phyloP scores from a whole-genome alignment of 2,888 invertebrate genomes.

The Arge pagana region DNA sequence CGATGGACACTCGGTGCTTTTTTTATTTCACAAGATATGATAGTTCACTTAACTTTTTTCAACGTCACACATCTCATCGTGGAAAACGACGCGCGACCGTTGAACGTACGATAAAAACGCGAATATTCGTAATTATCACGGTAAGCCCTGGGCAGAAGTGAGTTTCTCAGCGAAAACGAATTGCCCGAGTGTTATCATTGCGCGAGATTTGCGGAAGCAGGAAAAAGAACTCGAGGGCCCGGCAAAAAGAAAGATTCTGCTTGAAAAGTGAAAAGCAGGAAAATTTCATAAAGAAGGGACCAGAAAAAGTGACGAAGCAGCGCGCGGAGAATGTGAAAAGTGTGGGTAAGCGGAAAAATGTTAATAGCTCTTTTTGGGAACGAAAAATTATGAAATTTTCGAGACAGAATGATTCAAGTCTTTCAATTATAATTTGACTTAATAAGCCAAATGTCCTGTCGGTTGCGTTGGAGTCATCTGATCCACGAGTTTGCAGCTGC shows the following conservation, averaged over 20 bases:
- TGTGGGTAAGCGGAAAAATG: conserved; percentile 15
- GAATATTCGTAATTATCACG: conserved; percentile 36
- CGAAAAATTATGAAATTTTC: conserved; percentile 11
- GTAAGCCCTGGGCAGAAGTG: conserved; percentile 15
- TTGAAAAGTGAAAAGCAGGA: background rate
- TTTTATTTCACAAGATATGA: too few relatives aligned
- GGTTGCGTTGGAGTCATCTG: conserved; percentile 1
- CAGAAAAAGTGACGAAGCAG: background rate
- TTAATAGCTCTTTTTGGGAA: conserved; percentile 11
- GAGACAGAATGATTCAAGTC: conserved; percentile 9
- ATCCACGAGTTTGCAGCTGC: too few relatives aligned
- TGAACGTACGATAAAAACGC: too few relatives aligned
- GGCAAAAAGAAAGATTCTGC: background rate
- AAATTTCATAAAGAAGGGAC: background rate
- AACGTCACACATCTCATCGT: too few relatives aligned
- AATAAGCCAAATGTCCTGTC: background rate
- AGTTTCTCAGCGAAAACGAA: conserved; percentile 1
- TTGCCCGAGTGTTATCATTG: conserved; percentile 10
- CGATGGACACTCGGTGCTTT: too few relatives aligned
- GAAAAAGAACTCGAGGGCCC: conserved; percentile 2
- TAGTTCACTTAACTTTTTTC: too few relatives aligned
- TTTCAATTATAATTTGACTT: background rate
- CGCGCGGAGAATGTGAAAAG: background rate
- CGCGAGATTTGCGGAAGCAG: conserved; percentile 8
- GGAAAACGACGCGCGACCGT: too few relatives aligned